Evolutionary conservation across 1,140 invertebrate genomes (phyloP).

Genomic region (Acromyrmex charruanus): DNA sequence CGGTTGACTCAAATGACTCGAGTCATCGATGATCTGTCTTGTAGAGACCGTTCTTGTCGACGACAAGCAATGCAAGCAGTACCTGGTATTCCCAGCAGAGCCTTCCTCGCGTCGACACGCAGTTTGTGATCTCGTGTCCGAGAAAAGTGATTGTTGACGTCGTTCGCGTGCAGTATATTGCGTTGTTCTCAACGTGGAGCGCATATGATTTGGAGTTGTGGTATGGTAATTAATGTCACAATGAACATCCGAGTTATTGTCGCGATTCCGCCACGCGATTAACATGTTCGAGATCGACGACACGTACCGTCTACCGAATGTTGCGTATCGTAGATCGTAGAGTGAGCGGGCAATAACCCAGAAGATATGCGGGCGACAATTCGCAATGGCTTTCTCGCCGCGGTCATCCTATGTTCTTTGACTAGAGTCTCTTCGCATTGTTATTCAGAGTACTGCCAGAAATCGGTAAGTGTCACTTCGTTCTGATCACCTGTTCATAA

Average conservation of each 20-base stretch:
- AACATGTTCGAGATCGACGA: slow-evolving; percentile 43
- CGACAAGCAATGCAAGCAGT: slow-evolving; percentile 9
- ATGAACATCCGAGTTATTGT: background rate
- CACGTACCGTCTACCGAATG: background rate
- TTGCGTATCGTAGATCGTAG: background rate
- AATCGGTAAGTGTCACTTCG: slow-evolving; percentile 69
- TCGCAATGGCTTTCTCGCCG: slow-evolving; percentile 48
- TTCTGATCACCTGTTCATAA: background rate
- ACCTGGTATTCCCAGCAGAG: slow-evolving; percentile 35
- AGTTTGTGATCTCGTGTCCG: background rate
- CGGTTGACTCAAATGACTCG: background rate
- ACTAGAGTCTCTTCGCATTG: slow-evolving; percentile 64
- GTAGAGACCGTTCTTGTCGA: slow-evolving; percentile 34
- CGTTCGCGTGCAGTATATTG: background rate
- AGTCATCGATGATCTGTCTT: background rate
- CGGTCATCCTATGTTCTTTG: slow-evolving; percentile 59
- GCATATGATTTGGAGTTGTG: background rate
- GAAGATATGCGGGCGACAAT: slow-evolving; percentile 68
- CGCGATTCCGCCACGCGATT: background rate
- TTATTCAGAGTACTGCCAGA: slow-evolving; percentile 80
- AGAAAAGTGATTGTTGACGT: background rate
- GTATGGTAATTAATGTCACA: background rate
- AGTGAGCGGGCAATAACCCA: slow-evolving; percentile 65
- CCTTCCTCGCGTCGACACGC: slow-evolving; percentile 22
- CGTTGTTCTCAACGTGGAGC: background rate